Conservation (phyloP, 2,113 vertebrate species). For the Capricornis sumatraensis region DNA sequence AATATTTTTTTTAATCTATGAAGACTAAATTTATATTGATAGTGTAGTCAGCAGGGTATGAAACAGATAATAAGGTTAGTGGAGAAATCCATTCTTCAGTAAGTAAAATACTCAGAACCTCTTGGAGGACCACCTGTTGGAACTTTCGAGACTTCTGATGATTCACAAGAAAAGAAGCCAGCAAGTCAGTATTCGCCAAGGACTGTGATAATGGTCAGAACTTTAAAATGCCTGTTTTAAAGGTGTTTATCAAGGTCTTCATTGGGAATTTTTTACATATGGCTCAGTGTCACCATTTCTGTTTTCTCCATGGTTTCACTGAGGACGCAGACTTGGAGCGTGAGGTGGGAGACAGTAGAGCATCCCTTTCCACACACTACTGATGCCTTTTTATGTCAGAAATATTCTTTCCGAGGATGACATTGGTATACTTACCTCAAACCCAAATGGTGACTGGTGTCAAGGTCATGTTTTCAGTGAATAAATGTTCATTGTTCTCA, state of each 20-base stretch:
- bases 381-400: background rate
- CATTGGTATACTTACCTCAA: background rate
- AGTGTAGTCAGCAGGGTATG: background rate
- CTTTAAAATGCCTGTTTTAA: background rate
- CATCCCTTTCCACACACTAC: background rate
- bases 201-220: background rate
- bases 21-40: slow-evolving; percentile 47
- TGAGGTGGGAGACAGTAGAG: background rate
- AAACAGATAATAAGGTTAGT: slow-evolving; percentile 3
- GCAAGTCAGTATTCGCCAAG: background rate
- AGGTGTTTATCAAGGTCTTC: slow-evolving; percentile 27
- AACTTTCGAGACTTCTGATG: background rate
- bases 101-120: slow-evolving; percentile 15
- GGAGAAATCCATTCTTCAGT: background rate
- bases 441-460: background rate
- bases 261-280: background rate
- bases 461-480: background rate
- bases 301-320: slow-evolving; percentile 8
- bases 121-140: background rate
- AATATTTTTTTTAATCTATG: slow-evolving; percentile 19
- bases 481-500: background rate
- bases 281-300: background rate
- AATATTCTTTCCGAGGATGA: background rate
- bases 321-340: background rate
- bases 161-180: slow-evolving; percentile 6